Conservation (phyloP, 2,888 invertebrate species). For the Dascillus cervinus region DNA sequence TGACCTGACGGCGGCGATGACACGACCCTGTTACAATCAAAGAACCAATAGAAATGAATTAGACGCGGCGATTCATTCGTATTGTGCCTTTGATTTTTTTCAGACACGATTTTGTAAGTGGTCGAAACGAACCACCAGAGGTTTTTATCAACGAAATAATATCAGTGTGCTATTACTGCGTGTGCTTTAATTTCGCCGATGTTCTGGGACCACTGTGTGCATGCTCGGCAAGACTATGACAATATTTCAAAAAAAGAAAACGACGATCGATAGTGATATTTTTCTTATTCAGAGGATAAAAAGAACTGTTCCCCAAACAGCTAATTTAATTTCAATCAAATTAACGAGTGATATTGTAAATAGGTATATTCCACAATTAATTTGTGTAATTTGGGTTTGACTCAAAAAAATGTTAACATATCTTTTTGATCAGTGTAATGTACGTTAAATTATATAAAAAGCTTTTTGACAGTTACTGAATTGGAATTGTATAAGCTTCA, state of each 20-base stretch:
- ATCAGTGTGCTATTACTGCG: constrained; percentile 20
- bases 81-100: constrained; percentile 13
- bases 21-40: constrained; percentile 9
- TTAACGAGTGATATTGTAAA: constrained; percentile 17
- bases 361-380: constrained; percentile 13
- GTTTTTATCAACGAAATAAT: constrained; percentile 28
- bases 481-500: constrained; percentile 26
- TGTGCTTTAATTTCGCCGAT: constrained; percentile 26
- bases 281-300: constrained; percentile 24
- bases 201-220: constrained; percentile 28
- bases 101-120: constrained; percentile 15
- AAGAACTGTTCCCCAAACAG: constrained; percentile 13
- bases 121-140: constrained; percentile 17
- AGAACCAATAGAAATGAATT: constrained; percentile 12
- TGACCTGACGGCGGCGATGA: constrained; percentile 45
- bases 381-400: constrained; percentile 10
- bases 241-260: no score
- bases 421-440: constrained; percentile 36
- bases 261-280: constrained; percentile 40
- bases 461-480: constrained; percentile 29
- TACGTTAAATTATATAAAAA: constrained; percentile 24
- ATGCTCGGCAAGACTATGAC: constrained; percentile 31
- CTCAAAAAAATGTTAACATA: constrained; percentile 27
- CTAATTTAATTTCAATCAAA: constrained; percentile 16
- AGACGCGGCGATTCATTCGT: constrained; percentile 7